Base-by-base conservation (phyloP, 2,888 invertebrate genomes). In the Eupithecia inturbata region DNA sequence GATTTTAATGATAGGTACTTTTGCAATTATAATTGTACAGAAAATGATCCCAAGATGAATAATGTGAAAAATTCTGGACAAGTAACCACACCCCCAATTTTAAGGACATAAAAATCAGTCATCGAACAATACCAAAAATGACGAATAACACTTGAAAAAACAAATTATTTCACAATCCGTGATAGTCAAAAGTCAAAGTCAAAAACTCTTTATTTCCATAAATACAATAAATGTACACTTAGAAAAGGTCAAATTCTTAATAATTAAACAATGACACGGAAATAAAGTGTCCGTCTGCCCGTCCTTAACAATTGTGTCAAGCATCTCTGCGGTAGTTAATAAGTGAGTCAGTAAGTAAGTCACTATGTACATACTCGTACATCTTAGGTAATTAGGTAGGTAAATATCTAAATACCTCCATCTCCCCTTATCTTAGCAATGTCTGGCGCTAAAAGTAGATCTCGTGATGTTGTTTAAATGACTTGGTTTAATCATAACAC, bases 361-460 rank as follows among this genome's bases (percentile, higher is more conserved):
- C 22, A 22, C 22, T 1, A 3, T 22, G 22, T 22, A 53, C n/a
- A n/a, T n/a, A n/a, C n/a, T n/a, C n/a, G n/a, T n/a, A n/a, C 3
- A 49, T 49, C 53, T 53, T 22, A 22, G 10, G 2, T 22, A 53
- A 19, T 22, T 12, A 12, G 1, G 36, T 64, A 36, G 19, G 36
- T n/a, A 22, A 39, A 39, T 36, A 22, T n/a, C 10, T 26, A 3
- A 14, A 57, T 16, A 7, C 9, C 9, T 9, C 9, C 9, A 36
- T 36, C 36, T 36, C 39, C 7, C 16, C 49, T 70, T 73, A 73
- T 74, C 70, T 36, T 19, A 74, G 41, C 63, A 66, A 0, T 53
- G 70, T 74, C 73, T 74, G 70, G 73, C 57, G 41, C 62, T 67
- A 28, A 62, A 70, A 67, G 36, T 70, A 67, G 41, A 73, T n/a